Conservation (phyloP, 2,113 vertebrate genomes). For the Delphinus delphis region DNA sequence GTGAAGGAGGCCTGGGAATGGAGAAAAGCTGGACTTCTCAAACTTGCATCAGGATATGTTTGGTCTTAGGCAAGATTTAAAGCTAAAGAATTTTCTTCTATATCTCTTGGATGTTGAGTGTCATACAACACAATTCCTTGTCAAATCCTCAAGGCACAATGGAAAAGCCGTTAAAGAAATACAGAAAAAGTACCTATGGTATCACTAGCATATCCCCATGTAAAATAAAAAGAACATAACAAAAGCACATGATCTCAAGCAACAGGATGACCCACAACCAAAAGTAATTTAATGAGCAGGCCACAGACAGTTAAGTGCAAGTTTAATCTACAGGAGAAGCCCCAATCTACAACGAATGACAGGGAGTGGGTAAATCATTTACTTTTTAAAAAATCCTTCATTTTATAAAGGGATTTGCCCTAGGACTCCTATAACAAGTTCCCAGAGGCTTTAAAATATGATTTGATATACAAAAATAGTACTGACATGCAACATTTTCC, state of each 20-base stretch:
- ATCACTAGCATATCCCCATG: neutral
- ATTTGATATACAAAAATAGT: neutral
- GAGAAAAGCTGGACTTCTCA: neutral
- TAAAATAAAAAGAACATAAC: neutral
- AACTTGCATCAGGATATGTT: neutral
- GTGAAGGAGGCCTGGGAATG: neutral
- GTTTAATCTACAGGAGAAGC: neutral
- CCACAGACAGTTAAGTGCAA: neutral
- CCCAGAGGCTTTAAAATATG: neutral
- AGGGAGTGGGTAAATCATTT: neutral
- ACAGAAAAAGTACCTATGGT: neutral
- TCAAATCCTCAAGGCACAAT: neutral
- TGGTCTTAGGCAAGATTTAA: neutral
- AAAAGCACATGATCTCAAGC: neutral
- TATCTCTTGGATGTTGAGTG: neutral
- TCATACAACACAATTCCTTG: neutral
- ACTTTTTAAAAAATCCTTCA: neutral
- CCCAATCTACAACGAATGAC: neutral
- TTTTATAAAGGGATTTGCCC: neutral
- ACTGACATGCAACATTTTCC: neutral
- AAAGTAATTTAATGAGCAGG: neutral
- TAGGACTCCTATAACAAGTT: neutral
- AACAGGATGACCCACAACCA: neutral
- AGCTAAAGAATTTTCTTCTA: conserved; percentile 7
- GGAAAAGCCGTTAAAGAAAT: neutral